These are phyloP conservation scores for Ondatra zibethicus DNA, from an alignment of 2,113 vertebrate species.

Conservation along the genomic window DNA sequence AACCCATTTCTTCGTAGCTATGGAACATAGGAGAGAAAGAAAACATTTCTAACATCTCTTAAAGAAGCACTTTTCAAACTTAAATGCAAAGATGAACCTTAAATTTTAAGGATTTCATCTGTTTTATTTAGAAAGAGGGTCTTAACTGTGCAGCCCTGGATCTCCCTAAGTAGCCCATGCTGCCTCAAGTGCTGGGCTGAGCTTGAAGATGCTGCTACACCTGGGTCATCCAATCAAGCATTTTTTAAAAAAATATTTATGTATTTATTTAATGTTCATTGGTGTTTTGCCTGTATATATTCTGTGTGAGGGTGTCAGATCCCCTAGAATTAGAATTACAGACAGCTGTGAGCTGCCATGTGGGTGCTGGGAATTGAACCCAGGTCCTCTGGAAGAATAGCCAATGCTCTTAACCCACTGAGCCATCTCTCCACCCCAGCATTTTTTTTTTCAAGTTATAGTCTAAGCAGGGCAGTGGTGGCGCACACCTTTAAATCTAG, in stretches of 20 bases:
- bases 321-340: too few relatives aligned
- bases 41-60: background rate
- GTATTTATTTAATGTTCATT: too few relatives aligned
- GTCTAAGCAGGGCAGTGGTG: background rate
- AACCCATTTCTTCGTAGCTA: slow-evolving; percentile 97
- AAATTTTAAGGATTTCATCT: background rate
- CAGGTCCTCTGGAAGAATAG: too few relatives aligned
- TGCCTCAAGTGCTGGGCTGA: background rate
- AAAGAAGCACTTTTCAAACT: background rate
- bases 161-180: background rate
- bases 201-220: background rate
- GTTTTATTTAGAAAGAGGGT: background rate
- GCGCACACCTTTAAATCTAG: too few relatives aligned
- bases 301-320: too few relatives aligned
- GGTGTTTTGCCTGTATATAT: too few relatives aligned
- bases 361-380: too few relatives aligned
- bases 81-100: background rate
- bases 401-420: too few relatives aligned
- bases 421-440: too few relatives aligned
- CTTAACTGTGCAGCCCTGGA: background rate
- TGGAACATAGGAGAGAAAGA: slow-evolving; percentile 55
- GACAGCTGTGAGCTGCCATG: too few relatives aligned
- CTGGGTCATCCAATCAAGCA: background rate
- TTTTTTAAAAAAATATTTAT: too few relatives aligned
- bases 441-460: background rate